A percentile compares a stretch with the other conserved stretches of the same genome.
phyloP scores from a whole-genome alignment of 30 jellyfish, hydroid and myxozoan genomes.

The Nemopilema nomurai region DNA sequence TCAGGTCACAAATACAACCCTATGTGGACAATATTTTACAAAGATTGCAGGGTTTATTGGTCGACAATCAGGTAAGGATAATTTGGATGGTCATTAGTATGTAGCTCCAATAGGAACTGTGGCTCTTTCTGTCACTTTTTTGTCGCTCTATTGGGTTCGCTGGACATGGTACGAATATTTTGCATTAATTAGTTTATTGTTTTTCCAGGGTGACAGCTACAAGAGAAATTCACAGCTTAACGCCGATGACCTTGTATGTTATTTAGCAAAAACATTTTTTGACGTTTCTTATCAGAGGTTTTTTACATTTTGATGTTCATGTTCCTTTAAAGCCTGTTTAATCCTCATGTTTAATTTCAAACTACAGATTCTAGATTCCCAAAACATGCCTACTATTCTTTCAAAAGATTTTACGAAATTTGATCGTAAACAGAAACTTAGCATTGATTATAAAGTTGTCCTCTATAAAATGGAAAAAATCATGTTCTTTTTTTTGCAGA shows the following conservation, averaged over 20 bases:
- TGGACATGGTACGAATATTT: neutral
- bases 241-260: conserved; percentile 54
- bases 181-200: neutral
- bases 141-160: neutral
- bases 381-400: too few species aligned
- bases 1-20: conserved; percentile 87
- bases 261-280: too few species aligned
- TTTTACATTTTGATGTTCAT: too few species aligned
- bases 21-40: conserved; percentile 72
- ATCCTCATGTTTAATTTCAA: too few species aligned
- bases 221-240: conserved; percentile 35
- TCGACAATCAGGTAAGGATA: conserved; percentile 31
- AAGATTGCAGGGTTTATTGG: conserved; percentile 62
- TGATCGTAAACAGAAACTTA: too few species aligned
- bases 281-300: too few species aligned
- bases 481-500: conserved; percentile 41
- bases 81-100: neutral
- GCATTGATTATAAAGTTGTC: too few species aligned
- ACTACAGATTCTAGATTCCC: too few species aligned
- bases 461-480: neutral
- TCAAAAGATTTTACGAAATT: too few species aligned
- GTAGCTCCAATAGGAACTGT: too few species aligned
- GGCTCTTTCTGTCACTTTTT: neutral
- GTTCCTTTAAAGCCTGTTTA: too few species aligned
- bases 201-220: conserved; percentile 47